Conservation (phyloP, 2,888 invertebrate species). For the Ectemnius cavifrons region DNA sequence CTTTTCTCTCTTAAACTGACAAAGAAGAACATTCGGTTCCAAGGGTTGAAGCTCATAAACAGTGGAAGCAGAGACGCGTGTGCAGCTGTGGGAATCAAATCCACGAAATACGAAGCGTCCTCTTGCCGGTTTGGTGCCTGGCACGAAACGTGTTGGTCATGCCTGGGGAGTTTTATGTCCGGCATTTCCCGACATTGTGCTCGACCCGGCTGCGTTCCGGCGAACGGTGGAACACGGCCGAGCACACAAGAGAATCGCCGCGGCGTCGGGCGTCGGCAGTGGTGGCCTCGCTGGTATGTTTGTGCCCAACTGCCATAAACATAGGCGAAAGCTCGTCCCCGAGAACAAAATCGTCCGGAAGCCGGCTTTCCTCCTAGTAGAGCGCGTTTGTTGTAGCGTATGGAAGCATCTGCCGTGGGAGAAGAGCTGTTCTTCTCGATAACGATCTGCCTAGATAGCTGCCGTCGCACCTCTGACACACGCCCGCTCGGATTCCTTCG, state of each 20-base stretch:
- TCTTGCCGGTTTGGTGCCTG: too few species aligned
- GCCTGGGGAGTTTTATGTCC: conserved; percentile 36
- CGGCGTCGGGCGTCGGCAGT: too few species aligned
- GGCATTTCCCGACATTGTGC: conserved; percentile 35
- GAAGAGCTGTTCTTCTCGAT: conserved; percentile 21
- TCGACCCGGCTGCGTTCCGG: conserved; percentile 1
- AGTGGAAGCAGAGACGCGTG: neutral
- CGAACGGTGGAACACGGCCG: too few species aligned
- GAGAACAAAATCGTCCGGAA: conserved; percentile 49
- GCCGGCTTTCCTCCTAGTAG: conserved; percentile 1
- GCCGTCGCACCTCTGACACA: conserved; percentile 18
- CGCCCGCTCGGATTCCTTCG: conserved; percentile 5
- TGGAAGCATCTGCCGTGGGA: conserved; percentile 1
- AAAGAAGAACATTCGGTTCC: too few species aligned
- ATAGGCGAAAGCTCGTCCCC: conserved; percentile 34
- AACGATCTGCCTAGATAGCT: conserved; percentile 43
- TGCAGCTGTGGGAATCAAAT: conserved; percentile 35
- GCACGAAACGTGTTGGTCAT: conserved; percentile 11
- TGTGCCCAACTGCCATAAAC: conserved; percentile 31
- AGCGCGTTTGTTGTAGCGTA: neutral
- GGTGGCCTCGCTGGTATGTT: too few species aligned
- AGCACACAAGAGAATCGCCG: too few species aligned
- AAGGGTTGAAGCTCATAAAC: too few species aligned
- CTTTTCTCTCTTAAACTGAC: too few species aligned
- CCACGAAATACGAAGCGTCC: conserved; percentile 31